phyloP scores from a whole-genome alignment of 2,113 vertebrate species.

The Saimiri boliviensis region DNA sequence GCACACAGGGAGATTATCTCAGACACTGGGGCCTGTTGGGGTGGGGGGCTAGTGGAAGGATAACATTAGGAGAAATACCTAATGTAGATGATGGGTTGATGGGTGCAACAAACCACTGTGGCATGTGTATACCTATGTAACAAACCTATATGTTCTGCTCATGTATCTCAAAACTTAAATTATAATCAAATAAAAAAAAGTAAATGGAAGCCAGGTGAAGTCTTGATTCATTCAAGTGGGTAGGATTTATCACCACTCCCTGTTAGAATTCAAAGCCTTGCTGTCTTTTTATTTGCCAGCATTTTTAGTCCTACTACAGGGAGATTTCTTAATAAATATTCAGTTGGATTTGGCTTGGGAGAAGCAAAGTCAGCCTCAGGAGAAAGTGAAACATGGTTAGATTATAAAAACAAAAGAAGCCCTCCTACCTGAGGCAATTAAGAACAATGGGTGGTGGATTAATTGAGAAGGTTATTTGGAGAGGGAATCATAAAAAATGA shows the following conservation, averaged over 20 bases:
- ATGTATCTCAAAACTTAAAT: too few relatives aligned
- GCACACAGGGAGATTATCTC: too few relatives aligned
- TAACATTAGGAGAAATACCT: too few relatives aligned
- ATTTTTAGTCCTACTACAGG: neutral
- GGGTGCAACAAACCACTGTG: too few relatives aligned
- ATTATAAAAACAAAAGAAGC: neutral
- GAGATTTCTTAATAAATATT: constrained; percentile 46
- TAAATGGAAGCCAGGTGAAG: constrained; percentile 41
- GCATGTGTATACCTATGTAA: too few relatives aligned
- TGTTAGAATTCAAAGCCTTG: neutral
- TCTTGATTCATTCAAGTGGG: constrained; percentile 30
- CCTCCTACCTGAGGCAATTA: neutral
- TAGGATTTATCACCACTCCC: constrained; percentile 27
- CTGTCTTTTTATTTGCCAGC: neutral
- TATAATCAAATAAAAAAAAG: neutral
- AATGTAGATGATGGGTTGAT: too few relatives aligned
- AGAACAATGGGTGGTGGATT: neutral
- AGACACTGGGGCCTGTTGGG: too few relatives aligned
- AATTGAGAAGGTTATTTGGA: constrained; percentile 17
- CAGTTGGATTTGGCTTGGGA: neutral
- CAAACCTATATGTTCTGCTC: too few relatives aligned
- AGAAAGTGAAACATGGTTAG: neutral
- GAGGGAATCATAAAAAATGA: neutral
- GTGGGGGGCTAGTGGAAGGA: too few relatives aligned
- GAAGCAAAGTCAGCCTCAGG: neutral